A percentile compares a stretch with the other conserved stretches of the same genome.
Evolutionary conservation across 37 sponge, comb jelly and placozoan genomes (phyloP).

Genomic region (Cladorhizidae sp.): DNA sequence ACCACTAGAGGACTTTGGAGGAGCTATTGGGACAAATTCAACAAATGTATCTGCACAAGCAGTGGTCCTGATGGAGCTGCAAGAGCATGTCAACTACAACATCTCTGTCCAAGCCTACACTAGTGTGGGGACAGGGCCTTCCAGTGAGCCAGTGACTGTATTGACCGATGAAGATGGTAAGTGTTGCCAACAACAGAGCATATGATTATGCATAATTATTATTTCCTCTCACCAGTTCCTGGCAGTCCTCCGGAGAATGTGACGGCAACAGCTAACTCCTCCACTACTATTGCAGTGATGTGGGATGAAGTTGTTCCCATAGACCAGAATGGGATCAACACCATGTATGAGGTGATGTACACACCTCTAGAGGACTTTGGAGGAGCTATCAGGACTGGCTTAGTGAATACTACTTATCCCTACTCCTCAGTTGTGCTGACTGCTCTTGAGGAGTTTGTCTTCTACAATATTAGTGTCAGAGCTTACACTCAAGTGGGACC

Average conservation of each 20-base stretch:
- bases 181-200: no score
- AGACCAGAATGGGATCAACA: constrained; percentile 38
- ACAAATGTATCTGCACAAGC: no score
- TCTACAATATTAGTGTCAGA: constrained; percentile 37
- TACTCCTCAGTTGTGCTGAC: neutral
- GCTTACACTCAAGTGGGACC: constrained; percentile 26
- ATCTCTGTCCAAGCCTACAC: no score
- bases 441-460: constrained; percentile 11
- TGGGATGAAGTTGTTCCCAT: constrained; percentile 11
- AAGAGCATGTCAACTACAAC: no score
- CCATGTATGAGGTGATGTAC: constrained; percentile 28
- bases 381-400: neutral
- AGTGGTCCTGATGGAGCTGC: no score
- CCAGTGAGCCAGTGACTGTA: no score
- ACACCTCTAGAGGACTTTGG: constrained; percentile 12
- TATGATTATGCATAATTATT: no score
- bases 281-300: constrained; percentile 29
- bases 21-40: no score
- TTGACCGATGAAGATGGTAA: no score
- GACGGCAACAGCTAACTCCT: neutral
- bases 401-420: neutral
- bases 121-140: no score
- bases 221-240: constrained; percentile 14
- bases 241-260: constrained; percentile 34
- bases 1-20: no score